Conservation (phyloP, 1,140 invertebrate genomes). For the Eubasilissa regina region DNA sequence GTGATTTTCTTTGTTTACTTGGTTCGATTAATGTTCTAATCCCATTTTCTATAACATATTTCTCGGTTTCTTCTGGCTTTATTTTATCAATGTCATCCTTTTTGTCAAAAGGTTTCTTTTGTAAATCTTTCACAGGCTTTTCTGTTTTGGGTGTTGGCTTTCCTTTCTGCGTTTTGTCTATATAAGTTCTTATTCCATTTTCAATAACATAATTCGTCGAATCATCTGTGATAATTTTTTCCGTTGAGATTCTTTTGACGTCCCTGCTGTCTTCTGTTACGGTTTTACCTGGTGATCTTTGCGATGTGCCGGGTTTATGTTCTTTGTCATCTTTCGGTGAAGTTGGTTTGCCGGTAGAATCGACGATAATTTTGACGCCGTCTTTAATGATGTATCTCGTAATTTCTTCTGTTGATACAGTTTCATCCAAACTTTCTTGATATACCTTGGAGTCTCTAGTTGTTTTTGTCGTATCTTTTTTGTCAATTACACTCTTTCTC, state of each 20-base stretch:
- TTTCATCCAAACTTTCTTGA: not conserved
- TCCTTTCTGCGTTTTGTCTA: constrained; percentile 16
- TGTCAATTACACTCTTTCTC: not conserved
- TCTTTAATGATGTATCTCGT: constrained; percentile 49
- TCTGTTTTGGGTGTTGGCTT: constrained; percentile 24
- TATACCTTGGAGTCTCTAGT: constrained; percentile 6
- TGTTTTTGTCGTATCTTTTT: constrained; percentile 13
- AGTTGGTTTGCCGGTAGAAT: constrained; percentile 17
- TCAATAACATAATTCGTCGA: constrained; percentile 54
- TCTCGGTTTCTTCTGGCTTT: constrained; percentile 37
- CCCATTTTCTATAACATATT: constrained; percentile 54
- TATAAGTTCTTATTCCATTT: constrained; percentile 55
- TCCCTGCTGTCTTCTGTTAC: constrained; percentile 17
- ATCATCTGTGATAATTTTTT: not conserved
- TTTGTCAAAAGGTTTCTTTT: not conserved
- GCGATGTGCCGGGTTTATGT: not conserved
- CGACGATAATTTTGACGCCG: constrained; percentile 37
- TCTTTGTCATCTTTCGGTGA: constrained; percentile 27
- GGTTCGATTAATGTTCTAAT: constrained; percentile 35
- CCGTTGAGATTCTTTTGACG: not conserved
- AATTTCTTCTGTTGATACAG: not conserved
- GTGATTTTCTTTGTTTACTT: constrained; percentile 15
- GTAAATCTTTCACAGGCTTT: not conserved
- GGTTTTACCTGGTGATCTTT: not conserved
- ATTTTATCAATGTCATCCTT: constrained; percentile 26